phyloP scores from a whole-genome alignment of 2,888 invertebrate species.

The Glyphotaelius pellucidus region DNA sequence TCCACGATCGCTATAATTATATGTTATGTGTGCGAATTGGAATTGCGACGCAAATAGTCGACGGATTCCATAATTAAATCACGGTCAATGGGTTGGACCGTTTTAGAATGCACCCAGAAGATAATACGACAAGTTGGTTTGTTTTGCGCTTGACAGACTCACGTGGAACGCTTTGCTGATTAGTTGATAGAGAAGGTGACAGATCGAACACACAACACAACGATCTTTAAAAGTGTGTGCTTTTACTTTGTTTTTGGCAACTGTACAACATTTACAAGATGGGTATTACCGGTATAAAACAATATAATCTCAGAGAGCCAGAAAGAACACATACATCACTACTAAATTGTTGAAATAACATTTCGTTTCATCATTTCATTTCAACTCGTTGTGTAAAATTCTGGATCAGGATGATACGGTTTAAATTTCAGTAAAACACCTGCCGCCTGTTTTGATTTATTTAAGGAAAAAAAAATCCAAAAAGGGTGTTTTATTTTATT shows the following conservation, averaged over 20 bases:
- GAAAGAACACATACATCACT: too few relatives aligned
- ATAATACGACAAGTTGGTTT: background rate
- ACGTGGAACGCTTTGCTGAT: slow-evolving; percentile 2
- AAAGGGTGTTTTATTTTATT: too few relatives aligned
- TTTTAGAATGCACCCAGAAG: slow-evolving; percentile 3
- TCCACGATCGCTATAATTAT: background rate
- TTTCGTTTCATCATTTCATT: too few relatives aligned
- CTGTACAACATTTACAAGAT: too few relatives aligned
- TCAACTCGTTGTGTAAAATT: too few relatives aligned
- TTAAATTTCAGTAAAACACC: too few relatives aligned
- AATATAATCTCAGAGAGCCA: too few relatives aligned
- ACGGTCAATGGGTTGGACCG: slow-evolving; percentile 42
- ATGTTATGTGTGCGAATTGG: slow-evolving; percentile 2
- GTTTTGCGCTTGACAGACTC: background rate
- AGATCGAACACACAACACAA: background rate
- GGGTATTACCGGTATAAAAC: too few relatives aligned
- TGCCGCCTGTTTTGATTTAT: too few relatives aligned
- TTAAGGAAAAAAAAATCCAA: too few relatives aligned
- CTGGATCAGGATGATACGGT: too few relatives aligned
- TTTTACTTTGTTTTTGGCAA: background rate
- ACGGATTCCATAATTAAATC: slow-evolving; percentile 35
- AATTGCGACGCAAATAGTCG: slow-evolving; percentile 34
- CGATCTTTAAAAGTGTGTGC: background rate
- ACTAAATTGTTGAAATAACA: too few relatives aligned
- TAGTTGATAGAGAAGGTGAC: background rate